phyloP scores from a whole-genome alignment of 2,797 vertebrate genomes.

The Eulemur rubriventer region DNA sequence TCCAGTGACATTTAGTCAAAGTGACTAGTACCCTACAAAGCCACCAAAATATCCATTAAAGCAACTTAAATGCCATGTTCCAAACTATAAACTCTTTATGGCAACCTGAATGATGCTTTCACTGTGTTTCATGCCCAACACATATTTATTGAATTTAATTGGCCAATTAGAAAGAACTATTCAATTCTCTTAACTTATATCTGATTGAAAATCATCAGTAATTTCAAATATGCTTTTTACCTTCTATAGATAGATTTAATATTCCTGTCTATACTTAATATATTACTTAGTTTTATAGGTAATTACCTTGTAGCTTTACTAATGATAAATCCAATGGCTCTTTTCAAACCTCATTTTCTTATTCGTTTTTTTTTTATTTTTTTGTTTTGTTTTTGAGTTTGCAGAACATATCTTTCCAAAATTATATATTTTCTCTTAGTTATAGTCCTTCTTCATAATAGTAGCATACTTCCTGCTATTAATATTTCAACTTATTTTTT shows the following conservation, averaged over 20 bases:
- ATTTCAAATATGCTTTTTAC: not conserved
- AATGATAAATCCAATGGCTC: not conserved
- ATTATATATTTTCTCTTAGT: not conserved
- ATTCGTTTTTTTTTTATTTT: not conserved
- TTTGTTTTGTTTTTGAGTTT: constrained; percentile 11
- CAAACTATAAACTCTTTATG: not conserved
- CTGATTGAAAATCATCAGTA: not conserved
- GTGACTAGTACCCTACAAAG: constrained; percentile 53
- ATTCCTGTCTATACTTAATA: not conserved
- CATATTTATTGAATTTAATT: constrained; percentile 8
- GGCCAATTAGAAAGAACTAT: not conserved
- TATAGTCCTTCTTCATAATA: not conserved
- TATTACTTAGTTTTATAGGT: not conserved
- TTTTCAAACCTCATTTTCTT: not conserved
- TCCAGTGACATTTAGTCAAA: constrained; percentile 54
- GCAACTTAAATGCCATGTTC: not conserved
- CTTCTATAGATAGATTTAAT: not conserved
- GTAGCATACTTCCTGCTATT: not conserved
- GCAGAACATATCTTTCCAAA: not conserved
- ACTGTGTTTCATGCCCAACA: not conserved
- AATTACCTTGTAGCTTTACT: not conserved
- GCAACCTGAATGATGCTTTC: not conserved
- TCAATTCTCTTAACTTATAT: constrained; percentile 18
- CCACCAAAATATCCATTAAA: constrained; percentile 41
- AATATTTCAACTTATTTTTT: not conserved